These are phyloP conservation scores for Pachycephus smyrnensis DNA, from an alignment of 2,888 invertebrate genomes.

Conservation along the genomic window DNA sequence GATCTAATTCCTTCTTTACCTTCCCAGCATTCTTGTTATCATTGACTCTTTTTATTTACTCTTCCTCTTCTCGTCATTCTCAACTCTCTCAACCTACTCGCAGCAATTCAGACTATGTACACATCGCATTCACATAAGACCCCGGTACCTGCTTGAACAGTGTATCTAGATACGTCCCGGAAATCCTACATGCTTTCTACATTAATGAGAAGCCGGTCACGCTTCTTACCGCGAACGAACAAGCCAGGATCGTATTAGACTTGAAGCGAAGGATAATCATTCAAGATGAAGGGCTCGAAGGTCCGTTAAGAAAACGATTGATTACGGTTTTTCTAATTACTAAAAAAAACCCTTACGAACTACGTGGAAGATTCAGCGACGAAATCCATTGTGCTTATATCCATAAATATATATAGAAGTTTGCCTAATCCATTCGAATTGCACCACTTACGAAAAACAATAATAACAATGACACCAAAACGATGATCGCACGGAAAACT, in stretches of 20 bases:
- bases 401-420: not conserved
- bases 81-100: not conserved
- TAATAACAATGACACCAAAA: not conserved
- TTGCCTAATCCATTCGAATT: slow-evolving; percentile 7
- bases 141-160: not conserved
- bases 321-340: not conserved
- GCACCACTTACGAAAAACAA: slow-evolving; percentile 41
- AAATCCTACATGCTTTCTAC: slow-evolving; percentile 10
- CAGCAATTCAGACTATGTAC: not conserved
- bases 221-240: slow-evolving; percentile 14
- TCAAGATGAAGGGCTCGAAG: not conserved
- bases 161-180: not conserved
- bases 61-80: not conserved
- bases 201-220: slow-evolving; percentile 5
- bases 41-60: not conserved
- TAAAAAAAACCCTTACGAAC: not conserved
- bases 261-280: not conserved
- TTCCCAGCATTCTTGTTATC: not conserved
- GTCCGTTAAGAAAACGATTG: not conserved
- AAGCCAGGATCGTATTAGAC: not conserved
- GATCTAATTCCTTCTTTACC: not conserved
- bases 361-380: not conserved
- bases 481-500: not conserved
- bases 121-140: not conserved
- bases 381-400: not conserved